These are phyloP conservation scores for Petrocephalus schoutedeni DNA, from an alignment of 2,797 vertebrate genomes.

Conservation along the genomic window DNA sequence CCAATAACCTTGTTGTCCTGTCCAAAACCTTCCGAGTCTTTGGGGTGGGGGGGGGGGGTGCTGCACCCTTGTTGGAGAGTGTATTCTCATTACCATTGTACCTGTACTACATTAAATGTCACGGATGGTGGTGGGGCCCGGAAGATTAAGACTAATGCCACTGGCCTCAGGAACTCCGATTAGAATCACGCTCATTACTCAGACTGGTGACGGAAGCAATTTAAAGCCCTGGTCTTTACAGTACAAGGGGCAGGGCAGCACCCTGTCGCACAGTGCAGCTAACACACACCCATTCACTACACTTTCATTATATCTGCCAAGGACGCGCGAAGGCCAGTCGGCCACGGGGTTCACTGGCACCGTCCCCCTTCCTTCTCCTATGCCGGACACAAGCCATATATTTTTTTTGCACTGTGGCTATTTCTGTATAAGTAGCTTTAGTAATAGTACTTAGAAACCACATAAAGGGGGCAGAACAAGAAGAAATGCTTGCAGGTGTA, in stretches of 20 bases:
- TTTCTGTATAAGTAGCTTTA: background rate
- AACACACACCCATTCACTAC: slow-evolving; percentile 49
- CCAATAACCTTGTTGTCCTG: slow-evolving; percentile 49
- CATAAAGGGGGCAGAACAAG: background rate
- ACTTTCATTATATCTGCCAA: slow-evolving; percentile 56
- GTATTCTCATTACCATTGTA: slow-evolving; percentile 66
- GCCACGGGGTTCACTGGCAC: slow-evolving; percentile 33
- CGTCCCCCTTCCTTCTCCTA: slow-evolving; percentile 45
- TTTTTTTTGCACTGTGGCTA: background rate
- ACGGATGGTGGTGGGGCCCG: slow-evolving; percentile 54
- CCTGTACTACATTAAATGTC: slow-evolving; percentile 69
- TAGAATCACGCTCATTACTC: slow-evolving; percentile 71
- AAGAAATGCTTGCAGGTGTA: slow-evolving; percentile 1
- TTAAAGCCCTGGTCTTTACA: slow-evolving; percentile 57
- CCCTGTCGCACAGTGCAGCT: slow-evolving; percentile 47
- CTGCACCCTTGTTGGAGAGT: slow-evolving; percentile 53
- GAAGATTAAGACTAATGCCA: slow-evolving; percentile 70
- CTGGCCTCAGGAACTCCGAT: slow-evolving; percentile 68
- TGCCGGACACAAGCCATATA: slow-evolving; percentile 20
- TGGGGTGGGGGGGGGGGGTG: slow-evolving; percentile 29
- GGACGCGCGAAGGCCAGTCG: slow-evolving; percentile 57
- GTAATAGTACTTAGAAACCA: background rate
- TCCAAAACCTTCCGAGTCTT: slow-evolving; percentile 44
- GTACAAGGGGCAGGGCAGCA: slow-evolving; percentile 61
- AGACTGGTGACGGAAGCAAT: slow-evolving; percentile 67